Conservation (phyloP, 1,140 invertebrate genomes). For the Aphidius ervi region DNA sequence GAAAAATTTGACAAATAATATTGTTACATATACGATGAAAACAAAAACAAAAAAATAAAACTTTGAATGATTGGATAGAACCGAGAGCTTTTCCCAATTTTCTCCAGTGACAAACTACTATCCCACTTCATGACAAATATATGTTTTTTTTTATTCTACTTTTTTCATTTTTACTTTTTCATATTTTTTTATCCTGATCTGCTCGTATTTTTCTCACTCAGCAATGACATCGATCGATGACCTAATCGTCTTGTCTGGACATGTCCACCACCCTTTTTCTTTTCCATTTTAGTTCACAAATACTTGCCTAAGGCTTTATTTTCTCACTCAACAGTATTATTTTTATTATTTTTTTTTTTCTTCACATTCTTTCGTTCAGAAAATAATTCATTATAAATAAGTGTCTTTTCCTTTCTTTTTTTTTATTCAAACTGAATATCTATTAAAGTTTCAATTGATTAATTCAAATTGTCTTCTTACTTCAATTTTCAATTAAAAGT, state of each 20-base stretch:
- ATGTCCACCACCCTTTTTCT: slow-evolving; percentile 2
- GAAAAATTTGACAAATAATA: not conserved
- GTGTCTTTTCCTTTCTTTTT: no score
- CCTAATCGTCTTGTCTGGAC: slow-evolving; percentile 14
- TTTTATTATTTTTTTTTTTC: no score
- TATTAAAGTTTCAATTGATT: no score
- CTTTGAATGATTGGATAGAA: no score
- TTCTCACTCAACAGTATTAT: no score
- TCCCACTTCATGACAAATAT: not conserved
- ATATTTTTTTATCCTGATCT: not conserved
- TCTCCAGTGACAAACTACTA: not conserved
- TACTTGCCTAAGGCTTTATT: not conserved
- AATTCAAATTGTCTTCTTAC: no score
- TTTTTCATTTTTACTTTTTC: not conserved
- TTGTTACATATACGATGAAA: not conserved
- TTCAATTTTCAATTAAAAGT: no score
- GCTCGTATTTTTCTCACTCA: slow-evolving; percentile 1
- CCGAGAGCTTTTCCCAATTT: slow-evolving; percentile 12
- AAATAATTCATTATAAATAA: no score
- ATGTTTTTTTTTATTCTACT: not conserved
- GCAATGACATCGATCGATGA: slow-evolving; percentile 19
- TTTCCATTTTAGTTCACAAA: not conserved
- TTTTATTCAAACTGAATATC: no score
- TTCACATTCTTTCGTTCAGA: no score
- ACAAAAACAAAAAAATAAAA: no score